Evolutionary conservation across 2,797 vertebrate species (phyloP).

Genomic region (Pterois miles): DNA sequence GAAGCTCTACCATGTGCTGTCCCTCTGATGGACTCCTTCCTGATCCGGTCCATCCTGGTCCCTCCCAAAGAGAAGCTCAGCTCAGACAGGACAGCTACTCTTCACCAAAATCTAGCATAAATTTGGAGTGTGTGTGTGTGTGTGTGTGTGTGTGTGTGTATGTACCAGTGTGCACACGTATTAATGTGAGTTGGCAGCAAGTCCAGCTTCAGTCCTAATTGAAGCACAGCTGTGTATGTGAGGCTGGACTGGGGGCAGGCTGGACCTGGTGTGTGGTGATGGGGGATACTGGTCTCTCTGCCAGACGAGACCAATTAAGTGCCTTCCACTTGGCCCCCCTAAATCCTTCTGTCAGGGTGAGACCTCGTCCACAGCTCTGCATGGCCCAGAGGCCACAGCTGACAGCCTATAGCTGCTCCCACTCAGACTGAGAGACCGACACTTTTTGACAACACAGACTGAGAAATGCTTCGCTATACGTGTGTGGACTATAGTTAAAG

Average conservation of each 20-base stretch:
- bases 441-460: not conserved
- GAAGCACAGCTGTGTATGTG: slow-evolving; percentile 6
- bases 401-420: slow-evolving; percentile 9
- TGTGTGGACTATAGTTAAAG: too few species aligned
- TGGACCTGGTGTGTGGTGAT: slow-evolving; percentile 6
- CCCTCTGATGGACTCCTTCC: too few species aligned
- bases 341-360: slow-evolving; percentile 38
- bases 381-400: slow-evolving; percentile 1
- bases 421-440: not conserved
- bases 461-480: not conserved
- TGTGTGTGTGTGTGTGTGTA: not conserved
- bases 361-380: slow-evolving; percentile 30
- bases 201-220: slow-evolving; percentile 6
- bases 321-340: slow-evolving; percentile 38
- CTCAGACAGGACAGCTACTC: too few species aligned
- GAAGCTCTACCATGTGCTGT: too few species aligned
- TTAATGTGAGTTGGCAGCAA: slow-evolving; percentile 11
- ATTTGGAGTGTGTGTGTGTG: too few species aligned
- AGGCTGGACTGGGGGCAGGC: not conserved
- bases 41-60: too few species aligned
- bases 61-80: too few species aligned
- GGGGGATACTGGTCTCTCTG: slow-evolving; percentile 15
- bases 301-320: slow-evolving; percentile 46
- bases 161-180: not conserved
- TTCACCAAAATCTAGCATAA: too few species aligned